These are phyloP conservation scores for Euura lappo DNA, from an alignment of 1,140 invertebrate genomes.

Conservation along the genomic window DNA sequence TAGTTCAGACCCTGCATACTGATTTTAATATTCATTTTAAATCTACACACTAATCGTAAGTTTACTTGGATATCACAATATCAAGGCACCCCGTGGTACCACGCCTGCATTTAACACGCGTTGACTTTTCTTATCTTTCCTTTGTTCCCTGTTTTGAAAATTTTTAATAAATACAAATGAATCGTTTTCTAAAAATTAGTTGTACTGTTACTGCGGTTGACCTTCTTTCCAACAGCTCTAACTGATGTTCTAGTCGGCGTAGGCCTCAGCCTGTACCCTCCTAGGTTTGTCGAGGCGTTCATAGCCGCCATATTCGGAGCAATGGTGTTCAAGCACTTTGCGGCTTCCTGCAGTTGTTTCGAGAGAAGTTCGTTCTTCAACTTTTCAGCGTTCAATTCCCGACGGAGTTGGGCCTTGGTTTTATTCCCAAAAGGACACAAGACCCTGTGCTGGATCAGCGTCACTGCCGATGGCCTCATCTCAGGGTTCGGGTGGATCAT, in stretches of 20 bases:
- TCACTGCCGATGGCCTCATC: conserved; percentile 65
- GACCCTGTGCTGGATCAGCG: conserved; percentile 49
- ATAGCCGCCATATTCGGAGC: conserved; percentile 27
- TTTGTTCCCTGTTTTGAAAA: neutral
- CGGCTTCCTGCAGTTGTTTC: conserved; percentile 51
- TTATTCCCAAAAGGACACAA: conserved; percentile 56
- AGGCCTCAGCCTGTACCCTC: neutral
- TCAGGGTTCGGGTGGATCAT: conserved; percentile 68
- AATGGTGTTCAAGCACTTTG: conserved; percentile 33
- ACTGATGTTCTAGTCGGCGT: conserved; percentile 28
- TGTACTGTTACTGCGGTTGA: conserved; percentile 60
- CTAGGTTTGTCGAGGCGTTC: conserved; percentile 12
- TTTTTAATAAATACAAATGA: neutral
- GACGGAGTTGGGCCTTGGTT: conserved; percentile 54
- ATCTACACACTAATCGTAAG: conserved; percentile 35
- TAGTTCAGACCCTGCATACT: too few relatives aligned
- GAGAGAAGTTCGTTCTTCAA: conserved; percentile 57
- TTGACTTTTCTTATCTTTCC: neutral
- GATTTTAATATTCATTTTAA: neutral
- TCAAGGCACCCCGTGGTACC: conserved; percentile 34
- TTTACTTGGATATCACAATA: conserved; percentile 54
- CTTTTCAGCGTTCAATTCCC: conserved; percentile 60
- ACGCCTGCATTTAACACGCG: conserved; percentile 13
- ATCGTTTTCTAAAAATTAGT: conserved; percentile 48
- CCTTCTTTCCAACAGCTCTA: conserved; percentile 57